Base-by-base conservation (phyloP, 2,113 vertebrate genomes). In the Heptranchias perlo region DNA sequence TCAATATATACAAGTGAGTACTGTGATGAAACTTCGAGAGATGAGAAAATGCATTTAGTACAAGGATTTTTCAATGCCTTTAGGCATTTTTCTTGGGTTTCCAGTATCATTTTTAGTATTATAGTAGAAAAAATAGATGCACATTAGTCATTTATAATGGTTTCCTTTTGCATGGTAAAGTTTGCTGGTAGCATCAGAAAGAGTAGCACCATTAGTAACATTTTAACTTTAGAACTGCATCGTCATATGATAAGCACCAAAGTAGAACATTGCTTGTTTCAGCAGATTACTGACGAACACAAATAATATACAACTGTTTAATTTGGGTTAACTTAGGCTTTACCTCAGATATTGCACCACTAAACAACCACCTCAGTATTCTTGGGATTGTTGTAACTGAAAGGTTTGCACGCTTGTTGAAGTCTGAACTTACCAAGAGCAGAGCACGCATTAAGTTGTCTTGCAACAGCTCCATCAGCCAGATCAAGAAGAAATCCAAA, bases 401-500 rank as follows among this genome's bases (percentile, higher is more conserved):
- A 93, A 93, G 31, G 35, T 5, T 4, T 93, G 39, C 35, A 39
- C 23, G 58, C 35, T 21, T 93, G 18, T 35, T 93, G 35, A 61
- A 92, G 58, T 92, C 89, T 62, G 89, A 96, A 98, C 99, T 99
- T 97, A 99, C 99, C 98, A 95, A 98, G 96, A 0, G 98, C 98
- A 0, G 98, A 99, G 97, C 98, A 99, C 76, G 98, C 98, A 1
- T 98, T 95, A 10, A 99, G 98, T 96, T 97, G 98, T 96, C 98
- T 98, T 96, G 98, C 98, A 95, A 99, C 98, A 0, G 99, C 98
- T 44, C 98, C 98, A 0, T 99, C 98, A 0, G 98, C 98, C 96
- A 98, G 97, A 96, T 99, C 98, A 92, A 99, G 97, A 73, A 99
- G 98, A 97, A 99, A 99, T 31, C 99, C 98, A 96, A 98, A 97